These are phyloP conservation scores for Mallotus villosus DNA, from an alignment of 2,797 vertebrate genomes.

Conservation along the genomic window DNA sequence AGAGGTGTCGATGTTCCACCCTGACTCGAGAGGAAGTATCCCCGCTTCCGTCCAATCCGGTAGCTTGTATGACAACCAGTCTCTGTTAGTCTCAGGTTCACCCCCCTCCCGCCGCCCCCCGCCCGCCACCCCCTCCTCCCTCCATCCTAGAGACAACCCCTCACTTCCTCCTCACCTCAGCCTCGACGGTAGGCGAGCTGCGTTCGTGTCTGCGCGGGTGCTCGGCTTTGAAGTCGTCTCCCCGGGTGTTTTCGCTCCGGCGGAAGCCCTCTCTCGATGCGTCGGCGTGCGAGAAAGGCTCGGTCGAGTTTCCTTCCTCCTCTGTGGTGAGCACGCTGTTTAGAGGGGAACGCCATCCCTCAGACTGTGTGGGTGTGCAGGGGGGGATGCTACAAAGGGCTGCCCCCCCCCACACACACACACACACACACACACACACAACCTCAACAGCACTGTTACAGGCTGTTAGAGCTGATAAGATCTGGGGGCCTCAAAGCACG, in stretches of 20 bases:
- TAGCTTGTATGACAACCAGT: too few species aligned
- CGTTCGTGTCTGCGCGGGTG: too few species aligned
- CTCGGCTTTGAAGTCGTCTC: neutral
- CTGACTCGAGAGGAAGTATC: too few species aligned
- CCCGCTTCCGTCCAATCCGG: too few species aligned
- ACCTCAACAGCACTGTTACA: too few species aligned
- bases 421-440: too few species aligned
- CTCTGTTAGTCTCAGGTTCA: neutral
- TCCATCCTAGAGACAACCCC: neutral
- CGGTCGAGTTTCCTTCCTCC: neutral
- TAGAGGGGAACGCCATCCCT: neutral
- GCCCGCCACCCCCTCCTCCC: neutral
- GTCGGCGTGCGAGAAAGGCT: constrained; percentile 12
- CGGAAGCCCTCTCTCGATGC: neutral
- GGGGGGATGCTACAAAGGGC: neutral
- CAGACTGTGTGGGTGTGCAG: neutral
- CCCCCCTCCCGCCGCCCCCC: neutral
- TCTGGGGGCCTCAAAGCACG: too few species aligned
- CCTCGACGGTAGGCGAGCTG: neutral
- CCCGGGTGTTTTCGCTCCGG: neutral
- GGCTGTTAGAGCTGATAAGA: too few species aligned
- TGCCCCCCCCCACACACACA: too few species aligned
- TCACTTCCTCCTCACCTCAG: neutral
- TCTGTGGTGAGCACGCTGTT: constrained; percentile 1
- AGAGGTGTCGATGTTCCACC: too few species aligned